phyloP scores from a whole-genome alignment of 2,113 vertebrate species.

The Acanthisitta chloris region DNA sequence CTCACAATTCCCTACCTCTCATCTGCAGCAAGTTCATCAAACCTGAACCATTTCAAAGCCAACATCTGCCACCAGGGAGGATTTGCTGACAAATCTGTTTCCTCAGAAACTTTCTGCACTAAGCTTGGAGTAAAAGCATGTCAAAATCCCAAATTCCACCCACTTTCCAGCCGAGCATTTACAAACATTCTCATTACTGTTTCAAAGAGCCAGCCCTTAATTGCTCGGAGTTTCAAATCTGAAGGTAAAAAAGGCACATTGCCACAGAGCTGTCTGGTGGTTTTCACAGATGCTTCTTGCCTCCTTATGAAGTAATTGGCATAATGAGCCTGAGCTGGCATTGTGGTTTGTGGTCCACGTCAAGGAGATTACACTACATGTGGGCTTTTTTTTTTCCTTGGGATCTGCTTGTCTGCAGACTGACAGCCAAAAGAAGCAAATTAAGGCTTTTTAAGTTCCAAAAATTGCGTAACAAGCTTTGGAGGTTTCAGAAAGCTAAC shows the following conservation, averaged over 20 bases:
- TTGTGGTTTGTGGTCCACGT: not conserved
- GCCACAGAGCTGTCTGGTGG: not conserved
- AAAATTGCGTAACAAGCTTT: not conserved
- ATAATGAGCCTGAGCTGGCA: not conserved
- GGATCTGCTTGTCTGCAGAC: not conserved
- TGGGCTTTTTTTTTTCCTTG: not conserved
- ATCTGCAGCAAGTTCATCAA: not conserved
- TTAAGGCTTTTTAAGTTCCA: not conserved
- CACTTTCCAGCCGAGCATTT: not conserved
- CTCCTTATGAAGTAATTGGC: not conserved
- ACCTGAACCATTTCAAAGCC: not conserved
- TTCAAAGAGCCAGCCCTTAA: not conserved
- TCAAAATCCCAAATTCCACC: not conserved
- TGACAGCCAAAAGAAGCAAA: not conserved
- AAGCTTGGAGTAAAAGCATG: not conserved
- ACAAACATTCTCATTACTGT: not conserved
- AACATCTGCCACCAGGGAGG: not conserved
- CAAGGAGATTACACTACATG: not conserved
- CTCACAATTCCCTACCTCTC: not conserved
- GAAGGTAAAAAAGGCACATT: not conserved
- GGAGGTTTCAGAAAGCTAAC: not conserved
- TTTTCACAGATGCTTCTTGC: not conserved
- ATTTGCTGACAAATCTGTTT: not conserved
- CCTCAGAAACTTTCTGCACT: not conserved
- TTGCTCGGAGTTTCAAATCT: rapidly evolving